phyloP scores from a whole-genome alignment of 2,888 invertebrate species.

The Latrodectus elegans region DNA sequence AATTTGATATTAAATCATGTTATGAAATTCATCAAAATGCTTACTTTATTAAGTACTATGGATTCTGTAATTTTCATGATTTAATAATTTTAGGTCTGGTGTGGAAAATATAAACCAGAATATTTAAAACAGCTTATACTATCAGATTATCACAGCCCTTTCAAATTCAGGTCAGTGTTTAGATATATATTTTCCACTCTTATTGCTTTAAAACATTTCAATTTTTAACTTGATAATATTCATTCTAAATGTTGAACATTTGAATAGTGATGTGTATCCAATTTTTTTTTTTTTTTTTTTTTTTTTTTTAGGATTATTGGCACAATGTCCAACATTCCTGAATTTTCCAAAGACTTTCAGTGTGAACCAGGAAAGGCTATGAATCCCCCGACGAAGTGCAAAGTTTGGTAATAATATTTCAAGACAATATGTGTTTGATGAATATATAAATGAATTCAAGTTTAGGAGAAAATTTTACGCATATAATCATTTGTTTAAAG shows the following conservation, averaged over 20 bases:
- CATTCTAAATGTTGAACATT: too few relatives aligned
- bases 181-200: too few relatives aligned
- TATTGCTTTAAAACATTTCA: too few relatives aligned
- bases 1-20: too few relatives aligned
- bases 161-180: too few relatives aligned
- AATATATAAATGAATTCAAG: too few relatives aligned
- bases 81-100: conserved; percentile 79
- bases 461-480: too few relatives aligned
- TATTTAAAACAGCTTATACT: conserved; percentile 79
- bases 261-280: too few relatives aligned
- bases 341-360: conserved; percentile 87
- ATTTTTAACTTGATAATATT: too few relatives aligned
- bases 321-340: conserved; percentile 87
- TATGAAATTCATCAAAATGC: background rate
- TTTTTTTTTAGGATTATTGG: conserved; percentile 82
- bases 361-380: conserved; percentile 85
- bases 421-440: too few relatives aligned
- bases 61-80: background rate
- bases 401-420: conserved; percentile 82
- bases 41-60: background rate
- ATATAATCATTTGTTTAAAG: too few relatives aligned
- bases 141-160: too few relatives aligned
- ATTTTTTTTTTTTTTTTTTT: background rate
- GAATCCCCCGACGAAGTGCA: conserved; percentile 90
- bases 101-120: conserved; percentile 83